Conservation (phyloP, 2,888 invertebrate genomes). For the Aradus depressus region DNA sequence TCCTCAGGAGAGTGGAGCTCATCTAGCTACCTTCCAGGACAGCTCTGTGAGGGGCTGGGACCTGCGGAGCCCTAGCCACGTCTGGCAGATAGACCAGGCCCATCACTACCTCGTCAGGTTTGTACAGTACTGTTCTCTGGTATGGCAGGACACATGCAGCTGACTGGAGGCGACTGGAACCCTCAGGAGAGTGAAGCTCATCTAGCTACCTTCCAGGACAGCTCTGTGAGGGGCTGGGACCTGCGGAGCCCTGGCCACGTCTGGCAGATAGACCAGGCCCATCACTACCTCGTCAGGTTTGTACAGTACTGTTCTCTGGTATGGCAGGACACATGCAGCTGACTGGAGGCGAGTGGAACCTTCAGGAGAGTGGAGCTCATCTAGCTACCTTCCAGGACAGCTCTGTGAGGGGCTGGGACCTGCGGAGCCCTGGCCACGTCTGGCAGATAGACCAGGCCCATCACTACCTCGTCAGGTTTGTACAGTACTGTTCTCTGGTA, state of each 20-base stretch:
- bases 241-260: constrained; percentile 61
- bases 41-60: constrained; percentile 80
- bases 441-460: constrained; percentile 84
- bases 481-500: too few relatives aligned
- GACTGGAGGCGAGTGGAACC: constrained; percentile 86
- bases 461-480: constrained; percentile 65
- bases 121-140: too few relatives aligned
- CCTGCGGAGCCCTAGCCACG: constrained; percentile 59
- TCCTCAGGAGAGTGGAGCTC: constrained; percentile 78
- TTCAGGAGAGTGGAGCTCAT: constrained; percentile 77
- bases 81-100: constrained; percentile 75
- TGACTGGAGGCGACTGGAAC: constrained; percentile 85
- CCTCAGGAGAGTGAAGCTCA: constrained; percentile 82
- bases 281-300: constrained; percentile 69
- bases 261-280: constrained; percentile 78
- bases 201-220: constrained; percentile 78
- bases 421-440: constrained; percentile 59
- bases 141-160: constrained; percentile 66
- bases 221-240: constrained; percentile 78
- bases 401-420: constrained; percentile 77
- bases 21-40: constrained; percentile 78
- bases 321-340: constrained; percentile 68
- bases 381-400: constrained; percentile 80
- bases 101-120: constrained; percentile 73
- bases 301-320: too few relatives aligned